Base-by-base conservation (phyloP, 2,888 invertebrate genomes). In the Caenorhabditis macrosperma region DNA sequence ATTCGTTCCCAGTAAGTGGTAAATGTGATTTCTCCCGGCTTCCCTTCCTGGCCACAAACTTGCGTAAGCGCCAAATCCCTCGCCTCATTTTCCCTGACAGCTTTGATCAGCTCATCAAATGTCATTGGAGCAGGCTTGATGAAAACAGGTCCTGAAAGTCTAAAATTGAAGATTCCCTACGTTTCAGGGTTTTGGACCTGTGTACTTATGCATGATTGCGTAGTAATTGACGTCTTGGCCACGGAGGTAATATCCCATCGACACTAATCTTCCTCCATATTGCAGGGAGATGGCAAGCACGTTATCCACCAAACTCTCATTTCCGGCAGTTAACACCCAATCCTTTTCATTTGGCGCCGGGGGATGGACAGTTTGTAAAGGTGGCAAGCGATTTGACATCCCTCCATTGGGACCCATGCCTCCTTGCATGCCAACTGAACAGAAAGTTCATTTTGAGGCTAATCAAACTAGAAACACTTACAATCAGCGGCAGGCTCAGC, bases 1-100 rank as follows among this genome's bases (percentile, higher is more conserved):
- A 89, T 78, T 15, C 83, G 78, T 33, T 90, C 90, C 89, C 89
- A 90, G 68, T 90, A 90, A 4, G 90, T 90, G 7, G 83, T 85
- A 61, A 88, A 90, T 3, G 86, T 83, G 0, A 87, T 85, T 46
- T 86, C 81, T 7, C 85, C 85, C 3, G 84, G 86, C 71, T 83
- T 81, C 24, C 82, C 81, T 64, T 89, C 90, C 38, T 90, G 90
- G 0, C 90, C 90, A 74, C 90, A 90, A 54, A 90, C 85, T 81
- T 89, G 90, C 5, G 90, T 90, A 10, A 90, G 71, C 0, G 86
- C 87, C 48, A 90, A 30, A 54, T 90, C 88, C n/a, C 89, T 64
- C 26, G 86, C 83, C 50, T 90, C 88, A 59, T 90, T 90, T 61
- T 90, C 90, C 44, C 89, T 55, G 4, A 86, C 86, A 15, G 86